A percentile compares a stretch with the other conserved stretches of the same genome.
Conservation (phyloP, 2,797 vertebrate genomes). For the Artibeus jamaicensis region DNA sequence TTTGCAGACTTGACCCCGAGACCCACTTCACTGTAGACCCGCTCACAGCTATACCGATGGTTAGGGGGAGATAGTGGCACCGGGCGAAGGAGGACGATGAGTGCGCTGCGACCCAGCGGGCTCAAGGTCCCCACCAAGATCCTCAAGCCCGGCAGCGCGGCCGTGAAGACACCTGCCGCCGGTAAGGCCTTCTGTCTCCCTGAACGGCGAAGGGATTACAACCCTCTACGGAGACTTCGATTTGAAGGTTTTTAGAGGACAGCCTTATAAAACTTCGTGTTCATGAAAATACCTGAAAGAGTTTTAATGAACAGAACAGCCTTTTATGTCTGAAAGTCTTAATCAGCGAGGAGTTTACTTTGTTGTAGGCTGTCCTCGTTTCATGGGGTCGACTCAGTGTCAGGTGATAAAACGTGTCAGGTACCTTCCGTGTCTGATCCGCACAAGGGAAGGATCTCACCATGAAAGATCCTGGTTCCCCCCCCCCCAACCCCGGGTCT, state of each 20-base stretch:
- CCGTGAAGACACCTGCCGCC: slow-evolving; percentile 86
- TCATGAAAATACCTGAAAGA: not conserved
- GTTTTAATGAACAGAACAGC: not conserved
- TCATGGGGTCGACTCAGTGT: not conserved
- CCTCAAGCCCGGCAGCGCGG: slow-evolving; percentile 85
- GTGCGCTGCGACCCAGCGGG: slow-evolving; percentile 91
- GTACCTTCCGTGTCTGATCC: not conserved
- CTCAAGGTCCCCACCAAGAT: slow-evolving; percentile 95
- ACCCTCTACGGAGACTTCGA: not conserved
- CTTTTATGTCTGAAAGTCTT: not conserved
- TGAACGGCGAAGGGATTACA: not conserved
- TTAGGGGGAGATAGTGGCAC: slow-evolving; percentile 84
- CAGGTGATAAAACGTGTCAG: not conserved
- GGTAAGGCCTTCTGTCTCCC: slow-evolving; percentile 43
- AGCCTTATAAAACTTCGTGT: not conserved
- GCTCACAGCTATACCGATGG: slow-evolving; percentile 85
- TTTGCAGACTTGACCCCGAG: slow-evolving; percentile 74
- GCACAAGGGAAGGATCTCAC: not conserved
- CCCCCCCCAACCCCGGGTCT: not conserved
- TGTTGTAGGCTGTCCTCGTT: not conserved
- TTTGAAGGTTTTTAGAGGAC: not conserved
- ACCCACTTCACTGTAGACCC: slow-evolving; percentile 44
- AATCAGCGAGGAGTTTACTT: not conserved
- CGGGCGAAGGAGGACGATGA: slow-evolving; percentile 85
- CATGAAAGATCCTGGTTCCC: too few relatives aligned